phyloP scores from a whole-genome alignment of 2,888 invertebrate species.

The Drosophila limbata region DNA sequence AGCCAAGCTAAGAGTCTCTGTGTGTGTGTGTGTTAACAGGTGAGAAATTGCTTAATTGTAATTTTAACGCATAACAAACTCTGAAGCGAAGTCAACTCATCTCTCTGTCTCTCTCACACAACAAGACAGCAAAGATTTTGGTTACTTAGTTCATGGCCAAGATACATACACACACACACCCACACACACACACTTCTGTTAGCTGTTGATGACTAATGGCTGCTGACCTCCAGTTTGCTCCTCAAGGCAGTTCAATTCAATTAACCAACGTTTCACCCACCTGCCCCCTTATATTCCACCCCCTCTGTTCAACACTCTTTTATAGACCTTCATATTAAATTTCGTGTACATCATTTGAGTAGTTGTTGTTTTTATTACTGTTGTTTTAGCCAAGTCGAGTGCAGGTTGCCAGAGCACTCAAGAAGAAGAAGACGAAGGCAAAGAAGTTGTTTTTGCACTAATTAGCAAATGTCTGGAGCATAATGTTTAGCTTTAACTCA shows the following conservation, averaged over 20 bases:
- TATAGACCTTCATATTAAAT: constrained; percentile 25
- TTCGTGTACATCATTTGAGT: constrained; percentile 31
- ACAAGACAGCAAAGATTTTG: constrained; percentile 19
- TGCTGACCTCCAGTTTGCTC: constrained; percentile 49
- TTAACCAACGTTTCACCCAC: constrained; percentile 45
- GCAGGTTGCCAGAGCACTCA: constrained; percentile 24
- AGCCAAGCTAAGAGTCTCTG: constrained; percentile 6
- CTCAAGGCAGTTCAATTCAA: constrained; percentile 70
- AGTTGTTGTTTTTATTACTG: not conserved
- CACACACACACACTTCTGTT: not conserved
- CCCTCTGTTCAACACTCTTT: no score
- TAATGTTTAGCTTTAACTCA: constrained; percentile 36
- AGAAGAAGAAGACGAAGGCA: constrained; percentile 31
- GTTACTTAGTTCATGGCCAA: constrained; percentile 43
- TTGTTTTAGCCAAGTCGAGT: constrained; percentile 19
- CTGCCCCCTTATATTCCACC: not conserved
- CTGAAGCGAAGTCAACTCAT: constrained; percentile 5
- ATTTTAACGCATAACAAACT: constrained; percentile 71
- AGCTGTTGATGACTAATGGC: constrained; percentile 57
- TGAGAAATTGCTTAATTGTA: constrained; percentile 81
- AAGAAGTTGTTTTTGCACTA: constrained; percentile 52
- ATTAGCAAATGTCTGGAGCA: constrained; percentile 61
- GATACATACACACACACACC: not conserved
- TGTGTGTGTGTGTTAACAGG: constrained; percentile 63
- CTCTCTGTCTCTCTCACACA: not conserved